phyloP scores from a whole-genome alignment of 2,888 invertebrate species.

The Noctua comes region DNA sequence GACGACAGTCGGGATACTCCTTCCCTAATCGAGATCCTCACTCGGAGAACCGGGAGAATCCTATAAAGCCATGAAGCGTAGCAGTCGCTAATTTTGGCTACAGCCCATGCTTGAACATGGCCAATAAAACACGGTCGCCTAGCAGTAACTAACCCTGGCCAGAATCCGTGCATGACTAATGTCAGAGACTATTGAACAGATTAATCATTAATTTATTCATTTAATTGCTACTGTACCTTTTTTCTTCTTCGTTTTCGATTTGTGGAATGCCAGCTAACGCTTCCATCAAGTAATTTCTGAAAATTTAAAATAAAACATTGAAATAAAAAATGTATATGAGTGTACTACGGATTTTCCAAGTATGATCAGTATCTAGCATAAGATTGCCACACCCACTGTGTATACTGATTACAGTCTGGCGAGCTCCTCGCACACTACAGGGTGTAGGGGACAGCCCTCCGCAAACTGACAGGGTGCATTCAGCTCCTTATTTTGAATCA shows the following conservation, averaged over 20 bases:
- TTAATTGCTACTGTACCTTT: constrained; percentile 78
- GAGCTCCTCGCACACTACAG: neutral
- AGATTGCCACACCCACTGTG: too few species aligned
- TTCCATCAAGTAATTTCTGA: constrained; percentile 94
- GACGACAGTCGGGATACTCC: neutral
- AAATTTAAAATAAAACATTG: constrained; percentile 12
- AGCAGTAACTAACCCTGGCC: neutral
- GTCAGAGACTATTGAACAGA: neutral
- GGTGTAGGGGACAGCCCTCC: too few species aligned
- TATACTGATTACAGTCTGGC: neutral
- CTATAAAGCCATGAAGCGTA: neutral
- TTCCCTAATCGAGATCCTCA: too few species aligned
- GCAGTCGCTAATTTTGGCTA: neutral
- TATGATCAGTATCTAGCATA: neutral
- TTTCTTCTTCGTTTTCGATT: constrained; percentile 91
- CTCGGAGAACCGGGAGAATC: neutral
- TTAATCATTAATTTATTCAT: neutral
- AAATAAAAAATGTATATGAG: neutral
- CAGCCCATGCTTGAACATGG: neutral
- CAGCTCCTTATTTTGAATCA: too few species aligned
- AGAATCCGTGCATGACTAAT: neutral
- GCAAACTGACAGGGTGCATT: too few species aligned
- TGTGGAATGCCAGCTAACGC: constrained; percentile 94
- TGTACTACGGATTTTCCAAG: neutral
- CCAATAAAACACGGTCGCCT: neutral